Conservation (phyloP, 2,797 vertebrate species). For the Chanos chanos region DNA sequence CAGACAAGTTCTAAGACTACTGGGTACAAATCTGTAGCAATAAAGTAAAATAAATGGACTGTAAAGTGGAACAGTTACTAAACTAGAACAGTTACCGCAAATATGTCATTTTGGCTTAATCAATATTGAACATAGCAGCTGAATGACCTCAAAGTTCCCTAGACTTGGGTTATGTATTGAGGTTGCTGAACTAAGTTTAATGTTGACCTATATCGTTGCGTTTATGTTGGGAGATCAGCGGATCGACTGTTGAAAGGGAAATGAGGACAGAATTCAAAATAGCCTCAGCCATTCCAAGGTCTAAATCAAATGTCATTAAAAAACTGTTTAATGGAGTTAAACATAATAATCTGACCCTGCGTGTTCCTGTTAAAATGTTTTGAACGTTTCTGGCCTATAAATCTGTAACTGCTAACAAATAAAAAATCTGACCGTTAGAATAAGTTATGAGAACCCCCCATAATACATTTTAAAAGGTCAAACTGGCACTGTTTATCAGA, state of each 20-base stretch:
- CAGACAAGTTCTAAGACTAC: no score
- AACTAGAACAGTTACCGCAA: slow-evolving; percentile 44
- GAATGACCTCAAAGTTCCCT: slow-evolving; percentile 44
- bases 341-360: background rate
- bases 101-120: slow-evolving; percentile 57
- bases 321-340: background rate
- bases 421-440: no score
- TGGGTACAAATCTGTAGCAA: no score
- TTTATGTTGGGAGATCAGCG: slow-evolving; percentile 42
- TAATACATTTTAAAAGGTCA: background rate
- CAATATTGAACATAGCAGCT: slow-evolving; percentile 37
- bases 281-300: slow-evolving; percentile 17
- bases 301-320: slow-evolving; percentile 22
- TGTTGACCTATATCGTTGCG: slow-evolving; percentile 54
- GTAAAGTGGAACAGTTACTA: background rate
- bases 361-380: background rate
- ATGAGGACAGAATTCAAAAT: slow-evolving; percentile 34
- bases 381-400: background rate
- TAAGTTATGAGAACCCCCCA: no score
- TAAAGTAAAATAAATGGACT: no score
- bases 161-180: slow-evolving; percentile 47
- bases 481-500: no score
- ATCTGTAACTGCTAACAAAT: background rate
- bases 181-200: slow-evolving; percentile 47
- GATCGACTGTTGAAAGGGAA: slow-evolving; percentile 34